Conservation (phyloP, 2,113 vertebrate genomes). For the Saccopteryx leptura region DNA sequence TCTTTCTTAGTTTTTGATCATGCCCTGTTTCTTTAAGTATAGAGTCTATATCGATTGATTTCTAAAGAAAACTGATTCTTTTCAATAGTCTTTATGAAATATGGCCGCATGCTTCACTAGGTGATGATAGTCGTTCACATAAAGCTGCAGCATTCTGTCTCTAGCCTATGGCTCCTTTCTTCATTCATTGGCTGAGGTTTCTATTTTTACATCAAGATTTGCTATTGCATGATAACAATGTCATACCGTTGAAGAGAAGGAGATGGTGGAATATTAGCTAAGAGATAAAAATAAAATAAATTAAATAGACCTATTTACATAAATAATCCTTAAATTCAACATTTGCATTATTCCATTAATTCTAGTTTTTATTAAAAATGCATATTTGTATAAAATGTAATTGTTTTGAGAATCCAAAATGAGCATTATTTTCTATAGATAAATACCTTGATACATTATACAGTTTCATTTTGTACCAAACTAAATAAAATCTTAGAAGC, state of each 20-base stretch:
- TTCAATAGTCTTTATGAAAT: not conserved
- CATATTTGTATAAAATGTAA: not conserved
- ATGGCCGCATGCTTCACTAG: not conserved
- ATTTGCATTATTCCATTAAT: not conserved
- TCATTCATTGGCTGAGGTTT: not conserved
- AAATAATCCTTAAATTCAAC: not conserved
- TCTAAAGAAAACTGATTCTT: not conserved
- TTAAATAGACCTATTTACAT: not conserved
- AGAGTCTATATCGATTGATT: not conserved
- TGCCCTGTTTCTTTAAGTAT: not conserved
- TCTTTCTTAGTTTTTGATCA: not conserved
- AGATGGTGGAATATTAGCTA: not conserved
- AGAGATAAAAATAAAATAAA: slow-evolving; percentile 11
- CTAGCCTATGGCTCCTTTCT: not conserved
- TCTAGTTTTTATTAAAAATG: not conserved
- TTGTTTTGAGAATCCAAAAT: slow-evolving; percentile 21
- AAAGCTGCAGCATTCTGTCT: not conserved
- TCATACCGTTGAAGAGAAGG: not conserved
- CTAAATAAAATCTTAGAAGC: not conserved
- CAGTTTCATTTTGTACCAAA: slow-evolving; percentile 11
- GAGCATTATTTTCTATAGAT: not conserved
- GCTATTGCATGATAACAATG: not conserved
- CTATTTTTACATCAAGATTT: slow-evolving; percentile 20
- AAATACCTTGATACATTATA: not conserved
- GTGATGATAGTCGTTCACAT: not conserved